A percentile compares a stretch with the other conserved stretches of the same genome.
These are phyloP conservation scores for Chrysogorgia sp. DNA, from an alignment of 92 coral and sea anemone genomes.

Conservation along the genomic window DNA sequence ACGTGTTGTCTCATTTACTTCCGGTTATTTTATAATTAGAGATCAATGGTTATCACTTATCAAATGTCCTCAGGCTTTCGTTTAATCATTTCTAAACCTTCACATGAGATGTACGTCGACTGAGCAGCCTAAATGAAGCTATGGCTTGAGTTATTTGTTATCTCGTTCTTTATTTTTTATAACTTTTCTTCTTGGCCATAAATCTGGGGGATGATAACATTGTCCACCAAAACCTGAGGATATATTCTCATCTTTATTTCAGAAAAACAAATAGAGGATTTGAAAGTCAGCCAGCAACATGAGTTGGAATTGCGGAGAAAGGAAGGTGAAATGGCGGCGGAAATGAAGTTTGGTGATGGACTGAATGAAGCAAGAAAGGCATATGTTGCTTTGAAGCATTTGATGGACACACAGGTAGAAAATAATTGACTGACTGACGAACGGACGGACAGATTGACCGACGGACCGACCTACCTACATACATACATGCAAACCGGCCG, in stretches of 20 bases:
- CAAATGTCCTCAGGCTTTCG: too few species aligned
- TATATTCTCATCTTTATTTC: neutral
- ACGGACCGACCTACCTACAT: too few species aligned
- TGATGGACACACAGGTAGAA: slow-evolving; percentile 75
- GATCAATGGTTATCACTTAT: too few species aligned
- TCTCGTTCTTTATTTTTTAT: neutral
- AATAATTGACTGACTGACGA: neutral
- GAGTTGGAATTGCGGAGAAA: slow-evolving; percentile 65
- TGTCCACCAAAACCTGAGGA: neutral
- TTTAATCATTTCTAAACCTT: too few species aligned
- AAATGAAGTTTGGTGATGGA: slow-evolving; percentile 62
- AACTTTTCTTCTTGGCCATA: neutral
- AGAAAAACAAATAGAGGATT: slow-evolving; percentile 86
- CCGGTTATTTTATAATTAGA: too few species aligned
- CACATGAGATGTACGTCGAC: too few species aligned
- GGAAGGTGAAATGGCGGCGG: slow-evolving; percentile 80
- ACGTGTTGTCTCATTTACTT: too few species aligned
- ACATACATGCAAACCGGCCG: neutral
- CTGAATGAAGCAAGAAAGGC: slow-evolving; percentile 74
- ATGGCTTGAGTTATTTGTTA: neutral
- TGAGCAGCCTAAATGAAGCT: too few species aligned
- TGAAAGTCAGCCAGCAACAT: slow-evolving; percentile 67
- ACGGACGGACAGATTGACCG: too few species aligned
- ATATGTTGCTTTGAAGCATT: slow-evolving; percentile 68
- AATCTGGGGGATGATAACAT: neutral